A percentile compares a stretch with the other conserved stretches of the same genome.
Conservation (phyloP, 1,140 invertebrate genomes). For the Orchesella cincta region DNA sequence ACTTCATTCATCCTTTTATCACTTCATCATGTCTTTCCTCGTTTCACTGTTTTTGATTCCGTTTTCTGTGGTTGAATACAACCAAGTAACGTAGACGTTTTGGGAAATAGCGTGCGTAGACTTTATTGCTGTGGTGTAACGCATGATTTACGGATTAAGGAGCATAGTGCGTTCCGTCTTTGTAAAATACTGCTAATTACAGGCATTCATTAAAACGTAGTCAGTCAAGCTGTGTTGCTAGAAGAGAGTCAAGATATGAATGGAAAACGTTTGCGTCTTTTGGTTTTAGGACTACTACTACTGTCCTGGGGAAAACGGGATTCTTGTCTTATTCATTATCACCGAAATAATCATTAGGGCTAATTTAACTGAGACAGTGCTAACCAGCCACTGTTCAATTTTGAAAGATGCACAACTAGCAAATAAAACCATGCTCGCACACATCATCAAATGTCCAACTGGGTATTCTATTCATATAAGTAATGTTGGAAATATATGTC, state of each 20-base stretch:
- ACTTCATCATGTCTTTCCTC: slow-evolving; percentile 45
- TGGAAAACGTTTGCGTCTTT: no score
- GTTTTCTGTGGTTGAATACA: no score
- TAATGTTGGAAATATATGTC: neutral
- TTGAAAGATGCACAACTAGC: neutral
- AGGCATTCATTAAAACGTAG: neutral
- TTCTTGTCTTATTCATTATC: no score
- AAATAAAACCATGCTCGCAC: neutral
- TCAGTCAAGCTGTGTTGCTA: no score
- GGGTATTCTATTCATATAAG: neutral
- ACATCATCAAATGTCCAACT: neutral
- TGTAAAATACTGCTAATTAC: neutral
- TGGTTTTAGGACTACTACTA: no score
- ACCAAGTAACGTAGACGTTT: no score
- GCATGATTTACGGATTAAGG: neutral
- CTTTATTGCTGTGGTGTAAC: neutral
- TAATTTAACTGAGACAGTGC: no score
- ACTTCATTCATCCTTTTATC: slow-evolving; percentile 46
- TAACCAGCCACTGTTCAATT: neutral
- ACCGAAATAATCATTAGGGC: no score
- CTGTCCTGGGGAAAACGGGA: no score
- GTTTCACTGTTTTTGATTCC: neutral
- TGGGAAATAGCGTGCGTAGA: neutral
- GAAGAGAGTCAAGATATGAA: no score
- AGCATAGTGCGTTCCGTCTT: neutral